These are phyloP conservation scores for Botrylloides violaceus DNA, from an alignment of 23 tunicate species.

Conservation along the genomic window DNA sequence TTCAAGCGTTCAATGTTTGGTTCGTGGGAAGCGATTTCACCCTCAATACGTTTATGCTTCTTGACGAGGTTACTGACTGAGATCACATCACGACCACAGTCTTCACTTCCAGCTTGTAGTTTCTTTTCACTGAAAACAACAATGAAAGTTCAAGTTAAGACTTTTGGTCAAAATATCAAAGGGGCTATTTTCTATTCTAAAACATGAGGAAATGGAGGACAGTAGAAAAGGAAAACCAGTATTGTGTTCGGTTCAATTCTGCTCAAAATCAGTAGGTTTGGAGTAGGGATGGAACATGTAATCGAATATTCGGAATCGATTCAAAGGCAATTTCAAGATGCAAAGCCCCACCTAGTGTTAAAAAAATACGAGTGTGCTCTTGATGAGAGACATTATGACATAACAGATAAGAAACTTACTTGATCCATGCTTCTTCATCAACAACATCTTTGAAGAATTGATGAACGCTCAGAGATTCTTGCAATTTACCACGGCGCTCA, in stretches of 20 bases:
- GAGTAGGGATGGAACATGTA: too few species aligned
- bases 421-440: constrained; percentile 90
- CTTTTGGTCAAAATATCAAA: constrained; percentile 8
- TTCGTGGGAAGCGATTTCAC: constrained; percentile 51
- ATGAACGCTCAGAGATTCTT: constrained; percentile 49
- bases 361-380: too few species aligned
- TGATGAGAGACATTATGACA: too few species aligned
- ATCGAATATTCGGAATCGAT: too few species aligned
- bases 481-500: constrained; percentile 40
- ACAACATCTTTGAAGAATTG: constrained; percentile 65
- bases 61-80: constrained; percentile 52
- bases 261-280: too few species aligned
- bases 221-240: too few species aligned
- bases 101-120: constrained; percentile 55
- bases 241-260: too few species aligned
- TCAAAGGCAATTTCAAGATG: too few species aligned
- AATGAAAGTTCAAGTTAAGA: too few species aligned
- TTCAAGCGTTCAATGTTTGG: constrained; percentile 48
- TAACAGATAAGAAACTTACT: constrained; percentile 29
- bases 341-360: too few species aligned
- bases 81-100: constrained; percentile 69
- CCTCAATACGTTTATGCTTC: constrained; percentile 75
- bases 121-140: constrained; percentile 65
- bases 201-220: neutral
- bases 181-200: neutral